Percentiles rank a stretch among this genome's conserved stretches.
Conservation (phyloP, 2,113 vertebrate species). For the Sylvia atricapilla region DNA sequence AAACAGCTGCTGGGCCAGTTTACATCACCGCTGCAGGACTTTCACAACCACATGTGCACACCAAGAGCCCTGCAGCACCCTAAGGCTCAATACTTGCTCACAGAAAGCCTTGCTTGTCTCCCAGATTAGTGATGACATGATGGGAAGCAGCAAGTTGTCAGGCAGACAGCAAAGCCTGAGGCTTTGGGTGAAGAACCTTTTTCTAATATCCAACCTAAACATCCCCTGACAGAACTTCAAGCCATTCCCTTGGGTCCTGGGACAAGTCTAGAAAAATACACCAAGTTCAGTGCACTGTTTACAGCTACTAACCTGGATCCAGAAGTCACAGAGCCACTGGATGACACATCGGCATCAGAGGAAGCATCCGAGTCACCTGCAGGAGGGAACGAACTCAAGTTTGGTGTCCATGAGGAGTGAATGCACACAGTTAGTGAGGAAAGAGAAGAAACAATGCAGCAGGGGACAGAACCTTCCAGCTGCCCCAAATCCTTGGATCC, state of each 20-base stretch:
- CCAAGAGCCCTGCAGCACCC: background rate
- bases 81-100: background rate
- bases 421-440: background rate
- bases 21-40: background rate
- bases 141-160: background rate
- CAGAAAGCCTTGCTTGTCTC: background rate
- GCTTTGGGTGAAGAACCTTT: background rate
- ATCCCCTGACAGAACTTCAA: background rate
- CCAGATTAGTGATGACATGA: background rate
- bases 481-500: background rate
- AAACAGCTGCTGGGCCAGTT: background rate
- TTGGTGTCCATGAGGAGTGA: background rate
- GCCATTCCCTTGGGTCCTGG: background rate
- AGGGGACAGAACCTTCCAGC: background rate
- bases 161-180: background rate
- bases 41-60: background rate
- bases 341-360: constrained; percentile 54
- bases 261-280: background rate
- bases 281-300: background rate
- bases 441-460: background rate
- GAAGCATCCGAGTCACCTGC: constrained; percentile 78
- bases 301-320: constrained; percentile 74
- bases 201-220: background rate
- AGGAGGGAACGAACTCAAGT: background rate
- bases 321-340: constrained; percentile 45